Conservation (phyloP, 2,888 invertebrate species). For the Spisula solida region DNA sequence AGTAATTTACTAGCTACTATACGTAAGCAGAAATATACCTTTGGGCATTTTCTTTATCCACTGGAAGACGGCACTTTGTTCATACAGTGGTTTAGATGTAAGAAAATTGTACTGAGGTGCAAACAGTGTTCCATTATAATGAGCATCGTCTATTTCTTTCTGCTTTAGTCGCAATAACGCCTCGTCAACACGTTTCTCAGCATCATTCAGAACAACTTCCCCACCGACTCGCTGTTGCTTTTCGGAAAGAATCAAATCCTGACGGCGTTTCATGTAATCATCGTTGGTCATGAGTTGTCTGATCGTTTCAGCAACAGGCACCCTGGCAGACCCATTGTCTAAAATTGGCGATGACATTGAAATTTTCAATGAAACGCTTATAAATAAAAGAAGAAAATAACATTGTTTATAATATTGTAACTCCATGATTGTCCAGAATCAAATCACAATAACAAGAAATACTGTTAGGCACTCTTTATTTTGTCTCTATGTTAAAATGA, state of each 20-base stretch:
- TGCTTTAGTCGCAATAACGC: slow-evolving; percentile 73
- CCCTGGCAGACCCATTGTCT: slow-evolving; percentile 13
- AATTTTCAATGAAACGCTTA: slow-evolving; percentile 52
- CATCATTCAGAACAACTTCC: slow-evolving; percentile 67
- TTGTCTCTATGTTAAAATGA: slow-evolving; percentile 29
- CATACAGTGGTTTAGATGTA: slow-evolving; percentile 71
- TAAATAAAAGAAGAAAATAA: slow-evolving; percentile 16
- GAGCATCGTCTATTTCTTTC: slow-evolving; percentile 66
- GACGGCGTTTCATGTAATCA: slow-evolving; percentile 59
- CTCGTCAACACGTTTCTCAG: slow-evolving; percentile 74
- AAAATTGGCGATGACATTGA: slow-evolving; percentile 55
- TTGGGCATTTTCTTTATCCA: slow-evolving; percentile 80
- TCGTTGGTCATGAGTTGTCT: slow-evolving; percentile 26
- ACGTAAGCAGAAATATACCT: slow-evolving; percentile 66
- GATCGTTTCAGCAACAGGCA: background rate
- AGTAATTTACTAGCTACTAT: too few species aligned
- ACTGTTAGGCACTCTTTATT: slow-evolving; percentile 10
- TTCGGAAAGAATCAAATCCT: slow-evolving; percentile 70
- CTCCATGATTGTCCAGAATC: slow-evolving; percentile 14
- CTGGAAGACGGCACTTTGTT: slow-evolving; percentile 77
- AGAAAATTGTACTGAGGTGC: slow-evolving; percentile 73
- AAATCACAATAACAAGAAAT: background rate
- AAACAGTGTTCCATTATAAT: slow-evolving; percentile 65
- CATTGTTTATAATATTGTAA: background rate
- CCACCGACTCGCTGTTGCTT: slow-evolving; percentile 70